Conservation (phyloP, 2,113 vertebrate species). For the Lophura nycthemera region DNA sequence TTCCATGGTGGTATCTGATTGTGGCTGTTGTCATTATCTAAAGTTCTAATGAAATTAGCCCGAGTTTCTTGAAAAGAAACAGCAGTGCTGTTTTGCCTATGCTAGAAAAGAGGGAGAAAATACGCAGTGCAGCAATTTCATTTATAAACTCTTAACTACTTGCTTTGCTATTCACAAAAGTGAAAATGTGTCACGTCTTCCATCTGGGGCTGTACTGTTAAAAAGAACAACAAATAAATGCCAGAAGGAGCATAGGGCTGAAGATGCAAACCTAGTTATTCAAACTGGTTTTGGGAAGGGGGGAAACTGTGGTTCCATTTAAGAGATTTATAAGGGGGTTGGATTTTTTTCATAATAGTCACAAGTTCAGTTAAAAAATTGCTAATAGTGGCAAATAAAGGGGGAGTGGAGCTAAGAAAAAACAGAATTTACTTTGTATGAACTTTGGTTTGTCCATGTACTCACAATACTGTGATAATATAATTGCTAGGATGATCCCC, state of each 20-base stretch:
- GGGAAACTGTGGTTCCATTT: background rate
- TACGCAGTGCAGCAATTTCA: background rate
- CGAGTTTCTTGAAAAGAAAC: background rate
- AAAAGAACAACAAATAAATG: background rate
- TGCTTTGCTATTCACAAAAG: background rate
- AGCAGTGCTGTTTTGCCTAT: background rate
- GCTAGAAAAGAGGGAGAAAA: background rate
- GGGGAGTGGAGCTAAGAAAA: background rate
- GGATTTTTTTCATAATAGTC: background rate
- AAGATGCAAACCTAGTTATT: background rate
- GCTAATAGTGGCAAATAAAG: background rate
- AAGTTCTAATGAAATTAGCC: background rate
- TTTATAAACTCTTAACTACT: background rate
- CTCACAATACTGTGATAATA: background rate
- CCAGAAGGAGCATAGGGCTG: background rate
- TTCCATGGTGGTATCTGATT: background rate
- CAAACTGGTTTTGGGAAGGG: background rate
- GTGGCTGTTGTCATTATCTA: background rate
- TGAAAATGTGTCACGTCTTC: background rate
- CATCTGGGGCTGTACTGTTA: background rate
- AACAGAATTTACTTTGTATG: fast-evolving
- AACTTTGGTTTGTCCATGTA: background rate
- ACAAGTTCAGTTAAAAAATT: background rate
- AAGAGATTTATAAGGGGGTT: background rate
- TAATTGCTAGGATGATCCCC: background rate